Base-by-base conservation (phyloP, 53 echinoderm and acorn worm genomes). In the Astropecten irregularis region DNA sequence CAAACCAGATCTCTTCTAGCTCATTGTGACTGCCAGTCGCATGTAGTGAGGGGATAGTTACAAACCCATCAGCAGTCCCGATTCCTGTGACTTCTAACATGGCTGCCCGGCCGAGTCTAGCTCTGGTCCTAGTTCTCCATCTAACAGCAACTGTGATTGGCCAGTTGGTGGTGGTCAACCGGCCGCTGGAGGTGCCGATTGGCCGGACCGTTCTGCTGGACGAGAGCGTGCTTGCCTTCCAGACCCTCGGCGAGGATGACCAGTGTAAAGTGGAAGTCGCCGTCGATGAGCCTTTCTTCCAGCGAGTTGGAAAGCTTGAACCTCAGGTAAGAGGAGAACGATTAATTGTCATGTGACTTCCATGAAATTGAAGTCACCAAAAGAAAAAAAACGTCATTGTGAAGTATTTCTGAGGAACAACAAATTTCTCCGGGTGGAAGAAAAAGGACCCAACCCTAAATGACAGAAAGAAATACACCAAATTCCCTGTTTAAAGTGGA, bases 281-380 rank as follows among this genome's bases (percentile, higher is more conserved):
- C 1, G 73, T 90, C 16, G 90, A 97, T 70, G 97, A 97, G 55
- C 94, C 97, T 4, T 92, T 87, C 38, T 95, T 89, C 56, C 92
- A 92, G 57, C 87, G 93, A 66, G 97, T 97, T 68, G 97, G 97
- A 14, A 66, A 26, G 1, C 64, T 97, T 5, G 83, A 94, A 56
- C 97, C 97, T 54, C 94, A 96, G 94, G 96, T 96, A 63, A 67
- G 61, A 26, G n/a, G n/a, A n/a, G n/a, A n/a, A n/a, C n/a, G 26
- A 9, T 14, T 20, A 13, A 2, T 59, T 59, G 13, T 13, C 29
- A 34, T 32, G 15, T 40, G 2, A 4, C 34, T 39, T 67, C 28
- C 66, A 38, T 8, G n/a, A 34, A 34, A 33, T 65, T 65, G 65
- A 65, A 0, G 0, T 14, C 10, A 18, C 4, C n/a, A n/a, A n/a